phyloP scores from a whole-genome alignment of 1,140 invertebrate species.

The Berghia stephanieae region DNA sequence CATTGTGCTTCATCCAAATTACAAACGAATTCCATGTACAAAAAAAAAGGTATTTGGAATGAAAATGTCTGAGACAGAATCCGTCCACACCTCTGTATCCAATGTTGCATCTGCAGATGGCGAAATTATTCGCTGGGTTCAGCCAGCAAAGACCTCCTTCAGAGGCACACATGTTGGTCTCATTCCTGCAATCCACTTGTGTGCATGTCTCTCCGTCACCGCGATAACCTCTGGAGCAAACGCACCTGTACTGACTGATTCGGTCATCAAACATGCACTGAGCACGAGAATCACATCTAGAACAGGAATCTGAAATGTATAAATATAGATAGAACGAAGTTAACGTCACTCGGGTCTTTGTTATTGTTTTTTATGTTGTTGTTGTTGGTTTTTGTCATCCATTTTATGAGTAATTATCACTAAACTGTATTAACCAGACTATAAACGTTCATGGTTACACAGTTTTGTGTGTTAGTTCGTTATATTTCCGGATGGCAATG shows the following conservation, averaged over 20 bases:
- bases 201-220: slow-evolving; percentile 75
- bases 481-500: too few relatives aligned
- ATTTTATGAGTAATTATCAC: too few relatives aligned
- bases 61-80: too few relatives aligned
- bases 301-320: neutral
- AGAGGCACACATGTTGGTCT: slow-evolving; percentile 20
- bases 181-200: slow-evolving; percentile 15
- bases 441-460: too few relatives aligned
- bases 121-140: neutral
- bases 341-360: too few relatives aligned
- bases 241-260: slow-evolving; percentile 49
- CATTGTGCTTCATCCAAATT: too few relatives aligned
- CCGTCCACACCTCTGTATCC: slow-evolving; percentile 29
- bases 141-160: slow-evolving; percentile 28
- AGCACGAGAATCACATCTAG: slow-evolving; percentile 69
- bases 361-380: too few relatives aligned
- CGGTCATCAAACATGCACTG: slow-evolving; percentile 46
- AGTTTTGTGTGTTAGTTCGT: too few relatives aligned
- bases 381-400: too few relatives aligned
- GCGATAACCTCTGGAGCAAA: slow-evolving; percentile 57
- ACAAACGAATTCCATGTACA: too few relatives aligned
- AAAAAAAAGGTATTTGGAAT: too few relatives aligned
- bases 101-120: slow-evolving; percentile 28
- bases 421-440: too few relatives aligned
- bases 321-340: neutral